Base-by-base conservation (phyloP, 1,140 invertebrate genomes). In the Kradibia gibbosae region DNA sequence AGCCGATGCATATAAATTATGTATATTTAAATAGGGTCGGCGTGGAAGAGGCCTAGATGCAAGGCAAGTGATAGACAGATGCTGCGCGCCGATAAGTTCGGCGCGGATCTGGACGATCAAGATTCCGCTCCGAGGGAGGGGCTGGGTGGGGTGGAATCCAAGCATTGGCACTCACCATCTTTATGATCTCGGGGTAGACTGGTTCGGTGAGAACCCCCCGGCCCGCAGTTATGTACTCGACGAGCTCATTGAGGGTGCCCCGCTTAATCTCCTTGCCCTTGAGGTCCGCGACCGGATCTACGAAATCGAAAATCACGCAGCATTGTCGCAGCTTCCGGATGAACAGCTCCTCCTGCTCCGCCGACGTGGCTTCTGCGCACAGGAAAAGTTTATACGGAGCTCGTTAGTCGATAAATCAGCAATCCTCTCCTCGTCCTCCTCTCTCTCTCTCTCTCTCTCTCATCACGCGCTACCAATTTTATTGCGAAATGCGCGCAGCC, bases 201-300 rank as follows among this genome's bases (percentile, higher is more conserved):
- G 96, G 94, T 91, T 99, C 98, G 86, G 98, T 99, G 85, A 99
- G 95, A 78, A 99, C 97, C 82, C 97, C 97, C 88, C 97, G 94
- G 80, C 97, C 98, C 85, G 95, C 94, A 85, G 97, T 98, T 88
- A 98, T 97, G 93, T 99, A 99, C 90, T 99, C 99, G 83, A 99
- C 98, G 91, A 99, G 94, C 92, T 99, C 99, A 93, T 99, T 99
- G 80, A 99, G 94, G 84, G 98, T 97, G 85, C 95, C 96, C 88
- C 99, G 94, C 92, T 99, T 99, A 84, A 99, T 97, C 93, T 99
- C 99, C 91, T 99, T 99, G 87, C 97, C 98, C 93, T 99, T 99
- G 84, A 99, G 93, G 92, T 99, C 98, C 89, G 97, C 96, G 80
- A 99, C 96, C 67, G 98, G 98, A 93, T 99, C 99, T 94, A 99